Evolutionary conservation across 2,797 vertebrate species (phyloP), one percentile per base, ranked within the genome.

Genomic region (Brotogeris chrysoptera): DNA sequence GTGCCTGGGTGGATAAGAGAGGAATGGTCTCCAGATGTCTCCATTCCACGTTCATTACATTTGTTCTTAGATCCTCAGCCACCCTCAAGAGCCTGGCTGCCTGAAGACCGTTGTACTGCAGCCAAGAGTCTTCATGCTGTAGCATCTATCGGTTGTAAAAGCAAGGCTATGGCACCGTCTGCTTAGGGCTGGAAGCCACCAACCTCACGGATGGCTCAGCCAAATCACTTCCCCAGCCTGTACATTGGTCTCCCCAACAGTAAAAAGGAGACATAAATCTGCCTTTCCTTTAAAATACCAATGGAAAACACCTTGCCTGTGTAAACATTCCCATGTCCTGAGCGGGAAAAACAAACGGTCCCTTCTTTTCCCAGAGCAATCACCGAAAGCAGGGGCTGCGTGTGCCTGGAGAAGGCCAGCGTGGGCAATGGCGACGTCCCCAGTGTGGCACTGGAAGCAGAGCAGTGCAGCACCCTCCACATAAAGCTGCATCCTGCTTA

Each of bases 11-110:
- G 61, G 13, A 2, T 11, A 11, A 36, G 41, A 46, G 16, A 39
- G 49, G 28, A 52, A 41, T 1, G 20, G n/a, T 30, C 46, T 39
- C 59, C 34, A 44, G 66, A 53, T 38, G 49, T 14, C 27, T 74
- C 49, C 36, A 43, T 2, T 23, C 20, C 36, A 36, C 5, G 0
- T 11, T 34, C 23, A 11, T 52, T 21, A 5, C 6, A 0, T 11
- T 17, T 38, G 28, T 30, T 49, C 80, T 38, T 36, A 10, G 44
- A 21, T 69, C 44, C n/a, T 34, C 63, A 53, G 64, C 15, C 68
- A 28, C 46, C 21, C 46, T 7, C 10, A 16, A 30, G 44, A 36
- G 16, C 8, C 50, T 70, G 69, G 11, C 72, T 53, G 23, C 1
- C 0, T 6, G 50, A 46, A 46, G 38, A 16, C 32, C 1, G 1